Conservation (phyloP, 2,888 invertebrate species). For the Zaprionus lineosus region DNA sequence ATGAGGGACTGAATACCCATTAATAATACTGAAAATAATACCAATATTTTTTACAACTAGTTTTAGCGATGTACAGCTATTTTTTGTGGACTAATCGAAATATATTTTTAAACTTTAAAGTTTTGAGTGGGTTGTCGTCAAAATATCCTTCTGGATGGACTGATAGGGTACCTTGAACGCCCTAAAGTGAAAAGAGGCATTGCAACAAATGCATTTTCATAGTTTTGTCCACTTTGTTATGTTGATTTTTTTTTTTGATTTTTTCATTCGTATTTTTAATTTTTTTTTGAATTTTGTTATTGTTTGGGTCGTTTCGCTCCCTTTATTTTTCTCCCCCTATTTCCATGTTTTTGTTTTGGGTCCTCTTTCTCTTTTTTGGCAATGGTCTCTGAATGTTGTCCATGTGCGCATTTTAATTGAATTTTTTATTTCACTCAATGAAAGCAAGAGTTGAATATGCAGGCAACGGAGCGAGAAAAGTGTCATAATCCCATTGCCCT, state of each 20-base stretch:
- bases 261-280: constrained; percentile 9
- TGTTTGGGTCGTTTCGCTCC: constrained; percentile 60
- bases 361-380: constrained; percentile 52
- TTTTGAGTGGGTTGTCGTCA: too few species aligned
- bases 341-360: constrained; percentile 43
- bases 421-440: constrained; percentile 69
- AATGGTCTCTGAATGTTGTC: constrained; percentile 37
- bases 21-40: neutral
- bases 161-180: neutral
- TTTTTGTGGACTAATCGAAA: too few species aligned
- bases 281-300: constrained; percentile 27
- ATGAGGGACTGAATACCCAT: constrained; percentile 20
- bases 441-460: constrained; percentile 66
- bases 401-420: constrained; percentile 70
- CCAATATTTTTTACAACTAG: too few species aligned
- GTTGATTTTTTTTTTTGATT: constrained; percentile 52
- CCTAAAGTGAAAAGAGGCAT: constrained; percentile 33
- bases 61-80: too few species aligned
- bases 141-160: too few species aligned
- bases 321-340: too few species aligned
- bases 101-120: too few species aligned
- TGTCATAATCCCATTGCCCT: constrained; percentile 54
- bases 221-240: constrained; percentile 61
- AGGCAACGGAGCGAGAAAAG: constrained; percentile 56
- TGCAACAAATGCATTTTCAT: constrained; percentile 55